Base-by-base conservation (phyloP, 1,140 invertebrate genomes). In the Temnothorax longispinosus region DNA sequence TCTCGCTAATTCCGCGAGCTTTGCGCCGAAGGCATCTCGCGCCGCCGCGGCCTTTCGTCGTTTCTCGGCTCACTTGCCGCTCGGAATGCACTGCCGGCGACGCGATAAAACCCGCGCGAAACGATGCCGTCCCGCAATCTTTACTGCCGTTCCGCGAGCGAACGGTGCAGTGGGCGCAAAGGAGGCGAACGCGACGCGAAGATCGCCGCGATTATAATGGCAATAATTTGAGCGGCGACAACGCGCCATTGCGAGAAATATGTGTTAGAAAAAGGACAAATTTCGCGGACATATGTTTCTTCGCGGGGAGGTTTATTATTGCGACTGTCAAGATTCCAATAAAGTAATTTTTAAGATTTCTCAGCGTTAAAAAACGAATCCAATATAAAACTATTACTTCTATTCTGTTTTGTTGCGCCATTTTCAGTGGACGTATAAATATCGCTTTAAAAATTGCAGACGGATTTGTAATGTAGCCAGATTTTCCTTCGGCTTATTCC, bases 1-100 rank as follows among this genome's bases (percentile, higher is more conserved):
- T 94, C 92, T 93, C 91, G 90, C 93, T 94, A 94, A 94, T 94
- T 94, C 90, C 88, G 67, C 80, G 89, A 87, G 80, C 92, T 93
- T 92, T 91, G 88, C 60, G 35, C 21, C 69, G 69, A 74, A 72
- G 64, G 64, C 71, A 72, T 86, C 86, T 75, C 91, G 78, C 56
- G 56, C 47, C 84, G 32, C 69, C 84, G 62, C 54, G 81, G 78
- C 85, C 84, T 84, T 78, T 87, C 85, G 71, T 88, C 91, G 89
- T 91, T 91, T 86, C 84, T 82, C 86, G 87, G 62, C 74, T 77
- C 85, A 52, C 58, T 56, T 74, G 52, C 41, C 62, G n/a, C 58
- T 50, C 76, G 13, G 58, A 77, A 69, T 86, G 35, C 75, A 85
- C 41, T 75, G 69, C 27, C 62, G 72, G 64, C 47, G 52, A 21